Evolutionary conservation across 2,113 vertebrate species (phyloP), one percentile per base, ranked within the genome.

Genomic region (Willisornis vidua): DNA sequence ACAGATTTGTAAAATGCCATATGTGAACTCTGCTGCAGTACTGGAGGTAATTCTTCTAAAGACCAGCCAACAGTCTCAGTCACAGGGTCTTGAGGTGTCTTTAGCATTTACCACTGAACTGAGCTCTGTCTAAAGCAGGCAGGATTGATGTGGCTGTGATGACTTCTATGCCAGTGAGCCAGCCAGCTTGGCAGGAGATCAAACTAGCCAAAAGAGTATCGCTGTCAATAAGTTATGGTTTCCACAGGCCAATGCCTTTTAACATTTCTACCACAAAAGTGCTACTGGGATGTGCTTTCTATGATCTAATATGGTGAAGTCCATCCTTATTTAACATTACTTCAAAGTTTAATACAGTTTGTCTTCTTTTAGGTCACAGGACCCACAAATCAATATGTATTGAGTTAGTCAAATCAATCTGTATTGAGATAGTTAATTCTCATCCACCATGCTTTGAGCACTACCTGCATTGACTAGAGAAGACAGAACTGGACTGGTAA

Each of bases 351-450:
- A 93, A 94, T 93, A 77, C n/a, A 48, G 39, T 86, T 89, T 83
- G 41, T 87, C n/a, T 28, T 89, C 58, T 82, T 59, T 90, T 48
- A 90, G 51, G 82, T 94, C 59, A 49, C 39, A 75, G 45, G 48
- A 37, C 73, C 88, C 91, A 94, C 91, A 93, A 59, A 96, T 96
- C 96, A 95, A 93, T 97, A 85, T 4, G 12, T 91, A 94, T 93
- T 95, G 93, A 96, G 94, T 94, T 85, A 93, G 83, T 51, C 26
- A 76, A 43, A 81, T 39, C 87, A 85, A 24, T 62, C n/a, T n/a
- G n/a, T n/a, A n/a, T n/a, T n/a, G 49, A 92, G 70, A 87, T 54
- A 87, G 89, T 87, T 95, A 79, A 81, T 91, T 81, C 52, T 91
- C 46, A 62, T 79, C 39, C 18, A 66, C 67, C 31, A 61, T 0